phyloP scores from a whole-genome alignment of 2,113 vertebrate species.

The Caloenas nicobarica region DNA sequence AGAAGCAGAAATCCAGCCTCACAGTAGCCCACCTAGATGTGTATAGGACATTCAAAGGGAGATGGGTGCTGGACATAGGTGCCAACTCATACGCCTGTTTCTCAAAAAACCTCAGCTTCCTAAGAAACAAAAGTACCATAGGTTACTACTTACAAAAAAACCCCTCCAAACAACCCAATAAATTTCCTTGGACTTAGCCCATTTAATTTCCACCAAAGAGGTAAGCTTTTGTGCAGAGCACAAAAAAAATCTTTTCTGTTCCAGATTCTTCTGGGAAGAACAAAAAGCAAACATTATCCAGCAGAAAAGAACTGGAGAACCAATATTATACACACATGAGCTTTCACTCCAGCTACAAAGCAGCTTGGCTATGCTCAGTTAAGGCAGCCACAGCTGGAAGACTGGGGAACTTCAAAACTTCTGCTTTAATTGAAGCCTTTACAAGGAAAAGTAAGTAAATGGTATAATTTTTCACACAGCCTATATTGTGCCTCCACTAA shows the following conservation, averaged over 20 bases:
- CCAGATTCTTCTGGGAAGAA: background rate
- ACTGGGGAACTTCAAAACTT: background rate
- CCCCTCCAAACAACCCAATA: too few species aligned
- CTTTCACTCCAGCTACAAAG: background rate
- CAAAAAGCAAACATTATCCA: background rate
- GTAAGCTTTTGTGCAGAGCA: background rate
- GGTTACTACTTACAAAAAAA: background rate
- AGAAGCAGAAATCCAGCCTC: background rate
- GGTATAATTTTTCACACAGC: background rate
- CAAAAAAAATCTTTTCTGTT: background rate
- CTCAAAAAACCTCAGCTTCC: background rate
- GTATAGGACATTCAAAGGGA: background rate
- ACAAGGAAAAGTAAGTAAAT: background rate
- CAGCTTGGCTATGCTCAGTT: background rate
- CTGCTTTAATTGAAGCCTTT: background rate
- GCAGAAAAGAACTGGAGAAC: background rate
- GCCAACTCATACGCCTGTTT: background rate
- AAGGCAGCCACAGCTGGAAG: background rate
- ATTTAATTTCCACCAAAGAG: background rate
- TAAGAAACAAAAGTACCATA: background rate
- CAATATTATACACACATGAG: background rate
- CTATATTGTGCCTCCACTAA: background rate
- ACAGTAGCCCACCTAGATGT: background rate
- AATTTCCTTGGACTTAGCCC: background rate
- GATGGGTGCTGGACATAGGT: background rate